Conservation (phyloP, 2,888 invertebrate species). For the Phortica okadai region DNA sequence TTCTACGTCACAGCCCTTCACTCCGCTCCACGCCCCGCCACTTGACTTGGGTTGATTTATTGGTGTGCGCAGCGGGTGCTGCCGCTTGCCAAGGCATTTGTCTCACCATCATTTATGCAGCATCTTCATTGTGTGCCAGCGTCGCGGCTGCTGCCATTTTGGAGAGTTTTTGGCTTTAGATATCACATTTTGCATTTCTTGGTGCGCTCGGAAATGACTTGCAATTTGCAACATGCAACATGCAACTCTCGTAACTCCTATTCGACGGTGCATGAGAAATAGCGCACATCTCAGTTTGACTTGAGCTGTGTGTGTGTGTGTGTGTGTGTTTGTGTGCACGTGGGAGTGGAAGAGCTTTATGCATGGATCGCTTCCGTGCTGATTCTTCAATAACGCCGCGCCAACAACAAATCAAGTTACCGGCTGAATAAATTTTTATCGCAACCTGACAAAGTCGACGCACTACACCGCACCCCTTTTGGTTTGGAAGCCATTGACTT, state of each 20-base stretch:
- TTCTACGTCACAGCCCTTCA: no score
- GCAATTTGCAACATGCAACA: constrained; percentile 44
- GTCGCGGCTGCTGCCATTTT: background rate
- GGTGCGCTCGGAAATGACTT: constrained; percentile 37
- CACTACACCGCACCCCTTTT: background rate
- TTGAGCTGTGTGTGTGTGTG: background rate
- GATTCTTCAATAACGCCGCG: background rate
- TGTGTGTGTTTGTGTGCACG: background rate
- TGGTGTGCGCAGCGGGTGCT: constrained; percentile 12
- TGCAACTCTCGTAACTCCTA: background rate
- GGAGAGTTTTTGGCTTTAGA: constrained; percentile 56
- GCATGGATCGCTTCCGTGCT: background rate
- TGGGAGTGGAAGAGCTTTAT: background rate
- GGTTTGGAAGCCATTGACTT: no score
- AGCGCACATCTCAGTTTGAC: background rate
- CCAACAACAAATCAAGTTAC: background rate
- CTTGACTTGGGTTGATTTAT: constrained; percentile 9
- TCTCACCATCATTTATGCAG: background rate
- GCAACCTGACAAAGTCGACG: background rate
- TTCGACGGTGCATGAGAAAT: background rate
- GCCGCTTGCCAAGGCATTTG: background rate
- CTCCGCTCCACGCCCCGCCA: background rate
- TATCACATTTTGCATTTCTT: constrained; percentile 51
- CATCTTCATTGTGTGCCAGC: constrained; percentile 35
- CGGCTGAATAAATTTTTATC: no score